Conservation (phyloP, 35 echinoderm and acorn worm genomes). For the Heliocidaris erythrogramma region DNA sequence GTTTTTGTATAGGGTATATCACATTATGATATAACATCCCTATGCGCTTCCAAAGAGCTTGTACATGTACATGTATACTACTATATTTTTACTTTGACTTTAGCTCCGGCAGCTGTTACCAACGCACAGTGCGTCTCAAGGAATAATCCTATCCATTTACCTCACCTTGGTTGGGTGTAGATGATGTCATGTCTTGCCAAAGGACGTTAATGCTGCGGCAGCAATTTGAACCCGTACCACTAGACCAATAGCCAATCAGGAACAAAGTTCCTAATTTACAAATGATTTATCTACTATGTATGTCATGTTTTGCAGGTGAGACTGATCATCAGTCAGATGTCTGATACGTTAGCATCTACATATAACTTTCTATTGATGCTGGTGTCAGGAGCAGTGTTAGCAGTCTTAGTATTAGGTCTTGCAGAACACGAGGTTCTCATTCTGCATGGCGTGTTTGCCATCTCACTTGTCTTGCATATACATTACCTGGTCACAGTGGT, state of each 20-base stretch:
- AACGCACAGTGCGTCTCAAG: too few relatives aligned
- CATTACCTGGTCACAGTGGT: slow-evolving; percentile 88
- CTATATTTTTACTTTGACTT: neutral
- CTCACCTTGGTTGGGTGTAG: too few relatives aligned
- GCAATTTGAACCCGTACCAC: too few relatives aligned
- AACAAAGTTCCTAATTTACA: too few relatives aligned
- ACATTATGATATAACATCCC: neutral
- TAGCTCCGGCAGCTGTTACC: too few relatives aligned
- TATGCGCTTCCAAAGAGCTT: neutral
- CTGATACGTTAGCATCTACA: slow-evolving; percentile 58
- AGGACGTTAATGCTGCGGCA: neutral
- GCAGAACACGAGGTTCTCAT: slow-evolving; percentile 62
- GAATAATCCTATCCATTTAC: too few relatives aligned
- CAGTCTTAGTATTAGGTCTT: neutral
- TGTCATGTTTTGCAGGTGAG: slow-evolving; percentile 68
- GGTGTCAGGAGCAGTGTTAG: slow-evolving; percentile 31
- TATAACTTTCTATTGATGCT: slow-evolving; percentile 70
- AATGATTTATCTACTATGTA: too few relatives aligned
- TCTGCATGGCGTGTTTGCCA: slow-evolving; percentile 56
- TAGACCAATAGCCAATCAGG: too few relatives aligned
- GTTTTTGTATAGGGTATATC: too few relatives aligned
- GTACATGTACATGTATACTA: too few relatives aligned
- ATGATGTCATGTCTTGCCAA: neutral
- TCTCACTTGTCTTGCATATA: slow-evolving; percentile 61
- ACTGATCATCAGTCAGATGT: slow-evolving; percentile 96